Conservation (phyloP, 2,797 vertebrate genomes). For the Coracias cyanogaster region DNA sequence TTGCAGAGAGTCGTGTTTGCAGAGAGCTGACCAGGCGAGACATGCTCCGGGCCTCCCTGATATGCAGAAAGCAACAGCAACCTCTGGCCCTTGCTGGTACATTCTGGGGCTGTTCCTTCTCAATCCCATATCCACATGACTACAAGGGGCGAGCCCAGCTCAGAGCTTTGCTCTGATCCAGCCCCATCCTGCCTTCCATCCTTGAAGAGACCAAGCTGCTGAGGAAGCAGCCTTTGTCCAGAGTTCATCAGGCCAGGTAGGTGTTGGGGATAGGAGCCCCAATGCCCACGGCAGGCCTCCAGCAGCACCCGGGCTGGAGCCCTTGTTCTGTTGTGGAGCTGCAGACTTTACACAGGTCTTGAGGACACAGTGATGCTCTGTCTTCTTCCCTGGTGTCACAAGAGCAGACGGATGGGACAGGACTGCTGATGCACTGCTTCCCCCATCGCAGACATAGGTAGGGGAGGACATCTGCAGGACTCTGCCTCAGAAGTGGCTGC, state of each 20-base stretch:
- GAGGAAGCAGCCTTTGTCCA: background rate
- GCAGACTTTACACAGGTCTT: background rate
- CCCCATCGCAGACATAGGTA: background rate
- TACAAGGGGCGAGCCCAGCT: background rate
- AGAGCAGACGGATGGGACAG: background rate
- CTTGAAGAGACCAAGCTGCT: background rate
- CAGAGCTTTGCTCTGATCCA: background rate
- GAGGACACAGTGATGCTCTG: fast-evolving
- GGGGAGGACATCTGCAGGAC: background rate
- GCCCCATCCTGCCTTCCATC: background rate
- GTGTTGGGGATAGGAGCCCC: background rate
- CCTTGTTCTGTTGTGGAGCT: background rate
- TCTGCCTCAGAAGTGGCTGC: background rate
- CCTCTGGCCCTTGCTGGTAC: background rate
- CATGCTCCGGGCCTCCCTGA: background rate
- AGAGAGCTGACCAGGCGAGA: background rate
- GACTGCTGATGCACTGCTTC: background rate
- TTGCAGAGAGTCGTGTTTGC: background rate
- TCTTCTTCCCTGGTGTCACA: background rate
- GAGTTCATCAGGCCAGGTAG: background rate
- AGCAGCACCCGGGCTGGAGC: background rate
- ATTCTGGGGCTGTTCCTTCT: background rate
- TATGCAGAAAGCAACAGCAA: background rate
- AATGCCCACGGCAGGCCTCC: background rate
- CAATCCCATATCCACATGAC: fast-evolving